Base-by-base conservation (phyloP, 2,797 vertebrate species). In the Podargus strigoides region DNA sequence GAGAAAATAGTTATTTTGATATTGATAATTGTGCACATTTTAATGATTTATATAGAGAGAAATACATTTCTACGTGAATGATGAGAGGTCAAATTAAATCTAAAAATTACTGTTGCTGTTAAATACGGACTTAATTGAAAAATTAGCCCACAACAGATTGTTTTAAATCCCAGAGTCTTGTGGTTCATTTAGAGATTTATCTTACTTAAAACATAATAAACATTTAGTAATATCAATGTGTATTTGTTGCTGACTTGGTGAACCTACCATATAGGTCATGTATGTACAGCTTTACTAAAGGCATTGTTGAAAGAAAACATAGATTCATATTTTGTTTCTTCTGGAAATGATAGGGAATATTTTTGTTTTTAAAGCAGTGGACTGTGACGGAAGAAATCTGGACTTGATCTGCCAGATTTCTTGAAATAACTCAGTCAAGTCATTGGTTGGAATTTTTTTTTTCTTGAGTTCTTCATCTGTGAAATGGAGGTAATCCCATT, bases 101-200 rank as follows among this genome's bases (percentile, higher is more conserved):
- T 64, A 44, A 69, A 74, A 76, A 80, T 77, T 39, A 32, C 62
- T 36, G 53, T 81, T 90, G 52, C 81, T 91, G 28, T 95, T 92
- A 88, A 90, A 70, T 84, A 66, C 74, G 53, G 82, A 60, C 46
- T 75, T 76, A 63, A 93, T 70, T 91, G 85, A 93, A 91, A 93
- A 95, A 86, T 85, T 55, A 89, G 68, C 69, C 82, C 19, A 5
- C 60, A 77, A 55, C 80, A 84, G 85, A 86, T 73, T 75, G 62
- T 68, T 93, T 91, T 64, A 87, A 87, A 94, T 87, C 67, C 77
- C 63, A 20, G 21, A 79, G 72, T 67, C 22, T 41, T 56, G 41
- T 70, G 67, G 79, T 73, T 95, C 46, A 27, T 60, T 82, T 58
- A 30, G 56, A 90, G 74, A 42, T 93, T 87, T 94, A 0, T 75